Conservation (phyloP, 1,140 invertebrate genomes). For the Tetramorium alpestre region DNA sequence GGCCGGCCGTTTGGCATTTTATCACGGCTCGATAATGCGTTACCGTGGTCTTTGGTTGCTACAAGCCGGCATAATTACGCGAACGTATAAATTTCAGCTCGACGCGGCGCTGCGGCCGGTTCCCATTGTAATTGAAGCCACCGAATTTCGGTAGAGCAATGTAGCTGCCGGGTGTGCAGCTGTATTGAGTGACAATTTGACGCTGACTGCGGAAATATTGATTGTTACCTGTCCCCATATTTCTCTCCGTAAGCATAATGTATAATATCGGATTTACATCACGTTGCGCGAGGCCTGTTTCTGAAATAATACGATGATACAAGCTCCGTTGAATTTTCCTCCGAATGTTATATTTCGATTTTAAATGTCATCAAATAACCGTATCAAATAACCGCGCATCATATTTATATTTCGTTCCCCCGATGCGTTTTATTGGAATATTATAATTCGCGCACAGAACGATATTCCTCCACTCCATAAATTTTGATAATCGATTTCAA, state of each 20-base stretch:
- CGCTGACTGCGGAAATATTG: constrained; percentile 10
- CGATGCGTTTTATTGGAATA: neutral
- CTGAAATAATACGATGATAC: neutral
- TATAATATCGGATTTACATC: neutral
- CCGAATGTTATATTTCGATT: neutral
- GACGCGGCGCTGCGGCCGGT: neutral
- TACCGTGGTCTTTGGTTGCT: neutral
- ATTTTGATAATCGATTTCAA: constrained; percentile 53
- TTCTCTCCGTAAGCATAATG: neutral
- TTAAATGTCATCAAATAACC: neutral
- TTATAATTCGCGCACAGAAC: neutral
- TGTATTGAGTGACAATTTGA: constrained; percentile 44
- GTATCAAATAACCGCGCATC: neutral
- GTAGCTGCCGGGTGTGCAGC: neutral
- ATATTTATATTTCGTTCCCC: neutral
- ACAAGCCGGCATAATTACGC: constrained; percentile 46
- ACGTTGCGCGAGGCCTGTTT: neutral
- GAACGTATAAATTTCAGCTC: constrained; percentile 53
- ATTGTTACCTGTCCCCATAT: neutral
- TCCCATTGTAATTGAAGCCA: constrained; percentile 39
- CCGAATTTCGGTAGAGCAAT: constrained; percentile 18
- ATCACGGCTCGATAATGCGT: constrained; percentile 32
- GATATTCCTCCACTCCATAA: neutral
- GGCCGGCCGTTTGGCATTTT: constrained; percentile 16
- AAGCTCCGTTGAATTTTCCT: neutral